These are phyloP conservation scores for Saxicola maurus DNA, from an alignment of 2,797 vertebrate species.

Conservation along the genomic window DNA sequence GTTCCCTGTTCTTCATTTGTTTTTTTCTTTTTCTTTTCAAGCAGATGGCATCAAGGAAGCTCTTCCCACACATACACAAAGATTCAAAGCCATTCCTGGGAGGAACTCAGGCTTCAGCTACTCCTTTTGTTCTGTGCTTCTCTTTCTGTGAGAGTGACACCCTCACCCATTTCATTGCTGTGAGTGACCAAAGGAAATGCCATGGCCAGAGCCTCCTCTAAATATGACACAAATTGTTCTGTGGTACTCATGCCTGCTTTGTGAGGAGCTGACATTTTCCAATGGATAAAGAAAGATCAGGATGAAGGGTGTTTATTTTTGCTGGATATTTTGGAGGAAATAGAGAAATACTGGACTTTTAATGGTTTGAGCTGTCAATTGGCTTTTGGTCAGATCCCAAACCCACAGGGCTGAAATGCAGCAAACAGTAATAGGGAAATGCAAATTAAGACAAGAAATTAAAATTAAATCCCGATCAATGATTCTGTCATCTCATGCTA, in stretches of 20 bases:
- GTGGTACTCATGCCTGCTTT: neutral
- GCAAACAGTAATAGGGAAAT: neutral
- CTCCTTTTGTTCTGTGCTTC: neutral
- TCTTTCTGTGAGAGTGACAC: neutral
- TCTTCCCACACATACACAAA: neutral
- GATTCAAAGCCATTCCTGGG: neutral
- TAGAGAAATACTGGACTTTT: neutral
- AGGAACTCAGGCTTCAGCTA: neutral
- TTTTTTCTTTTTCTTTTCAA: neutral
- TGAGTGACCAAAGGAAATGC: neutral
- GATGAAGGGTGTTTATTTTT: neutral
- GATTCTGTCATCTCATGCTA: neutral
- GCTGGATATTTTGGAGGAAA: neutral
- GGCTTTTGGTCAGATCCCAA: neutral
- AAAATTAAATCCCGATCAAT: conserved; percentile 14
- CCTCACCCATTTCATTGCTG: neutral
- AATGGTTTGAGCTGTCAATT: neutral
- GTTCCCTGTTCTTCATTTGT: neutral
- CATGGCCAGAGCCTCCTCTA: neutral
- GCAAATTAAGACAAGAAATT: conserved; percentile 14
- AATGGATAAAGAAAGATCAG: neutral
- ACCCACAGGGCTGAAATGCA: neutral
- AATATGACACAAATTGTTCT: neutral
- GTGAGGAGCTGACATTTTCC: neutral
- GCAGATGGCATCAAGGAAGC: neutral